Percentiles rank a stretch among this genome's conserved stretches.
Conservation (phyloP, 1,140 invertebrate genomes). For the Hypothenemus hampei region DNA sequence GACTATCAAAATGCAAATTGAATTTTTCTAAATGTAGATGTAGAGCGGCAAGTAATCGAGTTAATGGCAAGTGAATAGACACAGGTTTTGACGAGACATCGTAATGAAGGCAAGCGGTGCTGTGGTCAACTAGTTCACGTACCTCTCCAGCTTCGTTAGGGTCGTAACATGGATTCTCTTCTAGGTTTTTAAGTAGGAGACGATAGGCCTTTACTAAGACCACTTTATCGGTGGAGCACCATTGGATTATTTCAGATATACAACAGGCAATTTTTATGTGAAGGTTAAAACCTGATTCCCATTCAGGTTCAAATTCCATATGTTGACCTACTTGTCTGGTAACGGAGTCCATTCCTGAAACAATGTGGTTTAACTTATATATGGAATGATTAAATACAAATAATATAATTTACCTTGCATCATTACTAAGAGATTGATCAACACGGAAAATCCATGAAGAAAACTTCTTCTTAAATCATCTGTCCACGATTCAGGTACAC, state of each 20-base stretch:
- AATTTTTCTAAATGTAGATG: slow-evolving; percentile 74
- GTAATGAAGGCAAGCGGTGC: slow-evolving; percentile 77
- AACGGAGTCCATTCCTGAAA: slow-evolving; percentile 83
- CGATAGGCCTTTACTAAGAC: slow-evolving; percentile 75
- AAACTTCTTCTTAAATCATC: slow-evolving; percentile 77
- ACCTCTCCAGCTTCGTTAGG: slow-evolving; percentile 46
- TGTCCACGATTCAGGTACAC: slow-evolving; percentile 73
- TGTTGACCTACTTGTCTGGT: slow-evolving; percentile 89
- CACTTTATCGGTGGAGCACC: slow-evolving; percentile 81
- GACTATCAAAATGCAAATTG: slow-evolving; percentile 63
- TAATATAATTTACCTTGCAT: no score
- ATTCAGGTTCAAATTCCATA: slow-evolving; percentile 97
- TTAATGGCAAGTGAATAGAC: slow-evolving; percentile 87
- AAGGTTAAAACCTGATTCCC: slow-evolving; percentile 97
- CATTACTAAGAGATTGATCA: slow-evolving; percentile 76
- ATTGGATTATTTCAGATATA: slow-evolving; percentile 80
- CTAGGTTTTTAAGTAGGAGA: slow-evolving; percentile 59
- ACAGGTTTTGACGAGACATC: slow-evolving; percentile 82
- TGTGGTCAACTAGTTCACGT: slow-evolving; percentile 65
- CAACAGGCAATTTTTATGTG: slow-evolving; percentile 89
- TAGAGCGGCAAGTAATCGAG: slow-evolving; percentile 78
- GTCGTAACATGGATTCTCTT: slow-evolving; percentile 52
- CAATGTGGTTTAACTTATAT: no score
- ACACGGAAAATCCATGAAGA: slow-evolving; percentile 72
- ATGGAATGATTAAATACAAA: no score